Evolutionary conservation across 2,113 vertebrate species (phyloP).

Genomic region (Ovis canadensis): DNA sequence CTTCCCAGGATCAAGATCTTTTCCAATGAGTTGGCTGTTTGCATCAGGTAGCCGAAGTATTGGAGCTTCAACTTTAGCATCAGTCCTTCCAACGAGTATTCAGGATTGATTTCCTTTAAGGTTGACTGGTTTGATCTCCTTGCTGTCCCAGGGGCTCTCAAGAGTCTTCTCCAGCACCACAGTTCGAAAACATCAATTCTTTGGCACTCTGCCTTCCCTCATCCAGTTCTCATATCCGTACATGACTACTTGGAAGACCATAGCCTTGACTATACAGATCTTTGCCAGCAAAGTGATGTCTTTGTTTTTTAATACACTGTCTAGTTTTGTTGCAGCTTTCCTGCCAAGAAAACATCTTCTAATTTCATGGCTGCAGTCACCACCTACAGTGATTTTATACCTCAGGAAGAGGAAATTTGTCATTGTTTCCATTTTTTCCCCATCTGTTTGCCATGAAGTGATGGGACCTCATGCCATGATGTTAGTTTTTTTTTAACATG

Average conservation of each 20-base stretch:
- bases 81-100: neutral
- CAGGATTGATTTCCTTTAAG: neutral
- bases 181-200: neutral
- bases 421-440: neutral
- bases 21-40: neutral
- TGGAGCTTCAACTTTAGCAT: neutral
- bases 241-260: neutral
- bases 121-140: neutral
- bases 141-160: neutral
- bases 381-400: neutral
- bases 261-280: neutral
- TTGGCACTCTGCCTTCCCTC: neutral
- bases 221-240: neutral
- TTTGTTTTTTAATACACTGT: neutral
- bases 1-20: neutral
- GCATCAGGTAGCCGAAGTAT: neutral
- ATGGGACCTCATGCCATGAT: neutral
- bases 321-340: neutral
- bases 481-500: neutral
- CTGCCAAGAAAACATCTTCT: neutral
- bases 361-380: neutral
- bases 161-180: neutral
- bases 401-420: neutral
- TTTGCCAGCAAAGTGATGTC: neutral
- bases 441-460: neutral